Base-by-base conservation (phyloP, 2,888 invertebrate genomes). In the Athalia rosae region DNA sequence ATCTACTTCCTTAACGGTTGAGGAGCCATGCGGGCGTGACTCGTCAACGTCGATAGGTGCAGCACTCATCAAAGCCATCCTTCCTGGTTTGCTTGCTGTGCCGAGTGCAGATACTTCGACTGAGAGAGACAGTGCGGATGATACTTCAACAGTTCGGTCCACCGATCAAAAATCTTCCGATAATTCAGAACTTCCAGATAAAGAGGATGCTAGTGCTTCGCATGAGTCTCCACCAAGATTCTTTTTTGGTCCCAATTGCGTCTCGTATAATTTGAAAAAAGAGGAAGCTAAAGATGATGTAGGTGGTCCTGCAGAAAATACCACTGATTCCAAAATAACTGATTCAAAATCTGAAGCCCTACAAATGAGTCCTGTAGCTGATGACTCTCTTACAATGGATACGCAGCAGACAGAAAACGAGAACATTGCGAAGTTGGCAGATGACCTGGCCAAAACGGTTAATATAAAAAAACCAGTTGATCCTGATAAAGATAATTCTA, bases 241-340 rank as follows among this genome's bases (percentile, higher is more conserved):
- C 83, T 89, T 90, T 81, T 90, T 90, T 82, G 90, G 90, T 4
- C 90, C 89, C 0, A 90, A 90, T 79, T 90, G 90, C 79, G 81
- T 90, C 41, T 87, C 89, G 0, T 90, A 87, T 13, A 58, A 58
- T 45, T 58, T 71, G 5, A 71, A 71, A 28, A 58, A 56, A 4
- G 71, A 71, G 7, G 58, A 71, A 4, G 56, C 43, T 9, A 71
- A 13, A 41, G 56, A 58, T 43, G n/a, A 71, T 53, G 4, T 53
- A 0, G 56, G 15, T 11, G 4, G 56, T 0, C 13, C 48, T 13
- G 4, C 5, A 6, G 66, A 41, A n/a, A n/a, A n/a, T 62, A 43
- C 11, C 15, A 7, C 28, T 4, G 53, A 48, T n/a, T 67, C 4
- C 41, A 28, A 67, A 43, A 63, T 13, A 7, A 41, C 11, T 0